Evolutionary conservation across 2,113 vertebrate species (phyloP).

Genomic region (Calcarius ornatus): DNA sequence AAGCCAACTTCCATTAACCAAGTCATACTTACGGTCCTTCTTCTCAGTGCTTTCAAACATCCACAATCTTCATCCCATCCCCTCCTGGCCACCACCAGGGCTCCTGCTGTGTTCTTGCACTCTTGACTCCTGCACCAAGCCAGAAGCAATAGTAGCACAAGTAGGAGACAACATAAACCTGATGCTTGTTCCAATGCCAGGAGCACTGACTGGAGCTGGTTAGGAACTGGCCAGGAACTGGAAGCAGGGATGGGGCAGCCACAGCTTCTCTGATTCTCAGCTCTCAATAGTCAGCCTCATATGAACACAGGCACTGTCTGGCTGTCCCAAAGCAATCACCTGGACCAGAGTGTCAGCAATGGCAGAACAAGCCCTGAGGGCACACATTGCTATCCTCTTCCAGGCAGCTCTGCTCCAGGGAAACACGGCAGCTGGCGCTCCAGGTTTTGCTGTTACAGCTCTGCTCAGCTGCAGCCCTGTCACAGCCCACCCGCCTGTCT

Average conservation of each 20-base stretch:
- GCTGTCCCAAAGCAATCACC: neutral
- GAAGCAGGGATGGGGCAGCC: neutral
- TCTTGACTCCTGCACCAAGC: conserved; percentile 2
- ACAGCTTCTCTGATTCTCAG: neutral
- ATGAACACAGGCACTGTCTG: neutral
- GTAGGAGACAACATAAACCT: neutral
- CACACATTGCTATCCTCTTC: neutral
- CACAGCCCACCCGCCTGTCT: rapidly evolving
- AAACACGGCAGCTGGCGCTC: rapidly evolving
- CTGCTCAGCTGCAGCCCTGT: neutral
- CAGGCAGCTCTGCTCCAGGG: neutral
- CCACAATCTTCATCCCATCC: neutral
- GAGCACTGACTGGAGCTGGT: neutral
- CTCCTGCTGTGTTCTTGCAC: neutral
- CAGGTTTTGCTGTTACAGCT: neutral
- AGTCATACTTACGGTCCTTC: neutral
- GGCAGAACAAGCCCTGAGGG: neutral
- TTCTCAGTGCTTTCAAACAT: neutral
- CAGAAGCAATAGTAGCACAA: neutral
- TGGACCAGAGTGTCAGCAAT: too few species aligned
- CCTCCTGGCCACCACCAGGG: neutral
- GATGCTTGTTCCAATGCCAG: neutral
- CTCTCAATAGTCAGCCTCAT: neutral
- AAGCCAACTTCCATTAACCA: neutral
- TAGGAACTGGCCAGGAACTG: rapidly evolving